These are phyloP conservation scores for Nothobranchius furzeri DNA, from an alignment of 2,113 vertebrate species.

Conservation along the genomic window DNA sequence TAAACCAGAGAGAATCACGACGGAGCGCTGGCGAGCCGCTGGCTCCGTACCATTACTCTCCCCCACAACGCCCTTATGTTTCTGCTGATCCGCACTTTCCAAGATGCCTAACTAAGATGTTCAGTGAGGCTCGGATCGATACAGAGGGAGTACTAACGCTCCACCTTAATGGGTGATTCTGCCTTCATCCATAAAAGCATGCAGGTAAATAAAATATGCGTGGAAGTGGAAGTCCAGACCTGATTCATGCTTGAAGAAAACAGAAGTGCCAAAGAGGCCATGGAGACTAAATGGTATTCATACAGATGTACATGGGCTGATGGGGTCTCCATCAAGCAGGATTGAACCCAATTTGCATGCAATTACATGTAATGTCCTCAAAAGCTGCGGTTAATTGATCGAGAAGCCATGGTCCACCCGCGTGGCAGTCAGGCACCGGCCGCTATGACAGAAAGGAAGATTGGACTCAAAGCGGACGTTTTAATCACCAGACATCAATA, in stretches of 20 bases:
- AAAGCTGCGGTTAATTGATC: conserved; percentile 41
- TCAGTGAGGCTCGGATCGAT: conserved; percentile 67
- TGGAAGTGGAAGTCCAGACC: background rate
- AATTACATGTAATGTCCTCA: conserved; percentile 51
- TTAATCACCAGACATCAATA: conserved; percentile 52
- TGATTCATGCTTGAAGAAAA: conserved; percentile 37
- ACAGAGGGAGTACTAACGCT: conserved; percentile 36
- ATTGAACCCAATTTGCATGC: conserved; percentile 46
- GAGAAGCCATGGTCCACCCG: conserved; percentile 4
- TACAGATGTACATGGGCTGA: conserved; percentile 30
- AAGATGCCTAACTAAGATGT: conserved; percentile 59
- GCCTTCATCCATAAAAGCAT: conserved; percentile 37
- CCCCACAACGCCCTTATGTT: conserved; percentile 22
- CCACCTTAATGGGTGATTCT: conserved; percentile 51
- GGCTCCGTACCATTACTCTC: conserved; percentile 51
- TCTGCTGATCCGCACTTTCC: conserved; percentile 71
- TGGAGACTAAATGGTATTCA: conserved; percentile 36
- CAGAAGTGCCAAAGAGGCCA: conserved; percentile 21
- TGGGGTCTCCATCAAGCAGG: conserved; percentile 35
- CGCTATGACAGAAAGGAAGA: conserved; percentile 24
- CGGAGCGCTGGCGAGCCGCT: conserved; percentile 15
- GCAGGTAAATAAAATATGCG: conserved; percentile 52
- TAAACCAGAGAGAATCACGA: conserved; percentile 63
- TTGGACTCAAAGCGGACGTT: conserved; percentile 33
- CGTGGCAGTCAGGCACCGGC: conserved; percentile 6